These are phyloP conservation scores for Papilio protenor DNA, from an alignment of 2,888 invertebrate species.

Conservation along the genomic window DNA sequence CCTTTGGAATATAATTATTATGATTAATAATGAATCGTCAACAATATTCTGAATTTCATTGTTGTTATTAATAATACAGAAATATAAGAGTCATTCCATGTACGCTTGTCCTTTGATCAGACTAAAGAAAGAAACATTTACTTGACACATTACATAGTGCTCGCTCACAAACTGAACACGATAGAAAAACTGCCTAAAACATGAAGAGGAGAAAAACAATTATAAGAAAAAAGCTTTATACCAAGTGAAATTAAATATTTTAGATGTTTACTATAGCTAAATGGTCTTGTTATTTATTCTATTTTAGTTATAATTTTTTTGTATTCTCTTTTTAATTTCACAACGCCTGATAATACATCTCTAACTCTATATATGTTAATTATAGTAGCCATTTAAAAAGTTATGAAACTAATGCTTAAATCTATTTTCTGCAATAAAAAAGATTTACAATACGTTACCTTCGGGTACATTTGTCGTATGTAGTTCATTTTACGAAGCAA, in stretches of 20 bases:
- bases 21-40: too few species aligned
- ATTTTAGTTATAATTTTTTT: too few species aligned
- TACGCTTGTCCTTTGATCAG: constrained; percentile 3
- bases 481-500: constrained; percentile 37
- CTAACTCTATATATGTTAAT: not conserved
- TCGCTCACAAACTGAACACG: not conserved
- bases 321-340: too few species aligned
- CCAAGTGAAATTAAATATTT: not conserved
- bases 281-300: too few species aligned
- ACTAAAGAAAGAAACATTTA: constrained; percentile 4
- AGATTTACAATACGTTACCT: not conserved
- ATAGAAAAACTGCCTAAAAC: constrained; percentile 12
- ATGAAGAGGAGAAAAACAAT: not conserved
- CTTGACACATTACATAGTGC: not conserved
- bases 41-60: too few species aligned
- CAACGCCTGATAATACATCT: not conserved
- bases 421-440: not conserved
- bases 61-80: not conserved
- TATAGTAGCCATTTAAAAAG: not conserved
- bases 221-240: not conserved
- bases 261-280: not conserved
- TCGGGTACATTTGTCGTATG: not conserved
- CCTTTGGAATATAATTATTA: too few species aligned
- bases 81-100: not conserved
- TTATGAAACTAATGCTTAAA: not conserved